phyloP scores from a whole-genome alignment of 2,888 invertebrate species.

The Ditylenchus weischeri region DNA sequence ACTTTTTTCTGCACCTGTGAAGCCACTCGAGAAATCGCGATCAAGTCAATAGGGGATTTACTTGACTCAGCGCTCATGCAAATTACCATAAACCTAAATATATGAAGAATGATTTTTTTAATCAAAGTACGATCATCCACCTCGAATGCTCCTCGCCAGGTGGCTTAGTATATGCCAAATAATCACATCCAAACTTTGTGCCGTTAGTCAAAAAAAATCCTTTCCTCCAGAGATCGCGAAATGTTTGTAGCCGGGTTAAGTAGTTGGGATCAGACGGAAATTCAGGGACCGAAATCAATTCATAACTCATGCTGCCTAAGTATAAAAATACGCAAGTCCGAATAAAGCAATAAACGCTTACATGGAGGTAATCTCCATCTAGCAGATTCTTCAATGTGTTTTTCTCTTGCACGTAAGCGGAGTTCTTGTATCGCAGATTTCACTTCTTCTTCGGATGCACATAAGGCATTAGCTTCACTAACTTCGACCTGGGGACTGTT shows the following conservation, averaged over 20 bases:
- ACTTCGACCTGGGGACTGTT: conserved; percentile 15
- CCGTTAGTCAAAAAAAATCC: conserved; percentile 79
- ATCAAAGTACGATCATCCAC: neutral
- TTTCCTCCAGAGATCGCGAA: conserved; percentile 78
- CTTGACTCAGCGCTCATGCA: conserved; percentile 64
- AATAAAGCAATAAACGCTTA: too few species aligned
- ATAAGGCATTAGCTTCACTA: conserved; percentile 1
- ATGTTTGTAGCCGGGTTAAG: conserved; percentile 63
- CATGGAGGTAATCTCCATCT: too few species aligned
- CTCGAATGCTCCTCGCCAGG: conserved; percentile 34
- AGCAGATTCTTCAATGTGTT: neutral
- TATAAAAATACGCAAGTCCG: too few species aligned
- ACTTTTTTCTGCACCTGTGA: conserved; percentile 76
- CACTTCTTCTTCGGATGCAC: neutral
- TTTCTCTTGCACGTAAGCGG: neutral
- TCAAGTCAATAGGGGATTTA: conserved; percentile 65
- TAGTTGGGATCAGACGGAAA: conserved; percentile 30
- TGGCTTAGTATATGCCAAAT: conserved; percentile 77
- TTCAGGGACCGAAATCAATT: neutral
- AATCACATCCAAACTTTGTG: conserved; percentile 87
- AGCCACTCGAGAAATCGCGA: conserved; percentile 65
- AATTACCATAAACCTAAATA: conserved; percentile 67
- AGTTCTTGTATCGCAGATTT: neutral
- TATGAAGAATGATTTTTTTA: neutral
- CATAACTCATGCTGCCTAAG: neutral